Percentiles rank a stretch among this genome's conserved stretches.
These are phyloP conservation scores for Metacarcinus magister DNA, from an alignment of 2,888 invertebrate species.

Conservation along the genomic window DNA sequence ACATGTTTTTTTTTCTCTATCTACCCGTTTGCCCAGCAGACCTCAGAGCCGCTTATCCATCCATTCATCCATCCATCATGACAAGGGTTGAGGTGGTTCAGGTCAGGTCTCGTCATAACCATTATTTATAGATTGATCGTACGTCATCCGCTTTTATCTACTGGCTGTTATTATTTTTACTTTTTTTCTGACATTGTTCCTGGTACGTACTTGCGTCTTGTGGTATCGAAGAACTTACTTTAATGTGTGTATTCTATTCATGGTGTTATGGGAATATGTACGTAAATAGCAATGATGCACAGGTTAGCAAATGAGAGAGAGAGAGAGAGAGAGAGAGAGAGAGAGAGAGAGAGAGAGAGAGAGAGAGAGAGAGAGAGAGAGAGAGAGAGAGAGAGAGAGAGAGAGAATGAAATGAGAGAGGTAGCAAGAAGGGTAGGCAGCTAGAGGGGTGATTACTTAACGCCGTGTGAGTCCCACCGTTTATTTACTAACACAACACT, in stretches of 20 bases:
- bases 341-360: neutral
- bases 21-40: neutral
- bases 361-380: slow-evolving; percentile 42
- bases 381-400: neutral
- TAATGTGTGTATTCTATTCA: slow-evolving; percentile 37
- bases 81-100: too few relatives aligned
- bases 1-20: too few relatives aligned
- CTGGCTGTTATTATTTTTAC: neutral
- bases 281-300: too few relatives aligned
- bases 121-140: neutral
- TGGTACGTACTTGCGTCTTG: too few relatives aligned
- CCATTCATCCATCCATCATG: neutral
- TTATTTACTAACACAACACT: slow-evolving; percentile 69
- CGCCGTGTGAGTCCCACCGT: slow-evolving; percentile 52
- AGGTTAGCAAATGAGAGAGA: neutral
- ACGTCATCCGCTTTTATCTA: neutral
- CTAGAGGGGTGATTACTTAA: neutral
- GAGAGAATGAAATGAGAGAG: neutral
- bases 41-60: neutral
- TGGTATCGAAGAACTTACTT: neutral
- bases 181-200: neutral
- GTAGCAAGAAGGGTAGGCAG: neutral
- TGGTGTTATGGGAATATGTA: too few relatives aligned
- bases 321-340: neutral
- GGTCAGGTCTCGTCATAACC: neutral